These are phyloP conservation scores for Harpagoxenus sublaevis DNA, from an alignment of 2,888 invertebrate genomes.

Conservation along the genomic window DNA sequence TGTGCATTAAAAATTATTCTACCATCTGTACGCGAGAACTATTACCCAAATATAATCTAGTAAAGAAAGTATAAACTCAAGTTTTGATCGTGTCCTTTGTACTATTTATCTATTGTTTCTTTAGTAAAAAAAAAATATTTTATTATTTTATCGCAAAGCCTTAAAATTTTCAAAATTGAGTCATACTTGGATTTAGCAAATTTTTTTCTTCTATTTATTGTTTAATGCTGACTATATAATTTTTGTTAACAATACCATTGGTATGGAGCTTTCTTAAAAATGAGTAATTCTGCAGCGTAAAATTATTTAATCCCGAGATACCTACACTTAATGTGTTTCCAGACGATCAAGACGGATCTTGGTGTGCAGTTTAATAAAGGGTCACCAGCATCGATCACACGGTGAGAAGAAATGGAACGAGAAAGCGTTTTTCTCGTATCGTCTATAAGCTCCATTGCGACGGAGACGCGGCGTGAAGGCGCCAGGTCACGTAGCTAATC, in stretches of 20 bases:
- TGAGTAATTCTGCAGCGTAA: background rate
- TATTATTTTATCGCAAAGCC: background rate
- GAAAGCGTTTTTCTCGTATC: background rate
- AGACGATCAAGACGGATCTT: background rate
- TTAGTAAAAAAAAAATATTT: background rate
- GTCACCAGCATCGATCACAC: background rate
- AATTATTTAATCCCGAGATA: background rate
- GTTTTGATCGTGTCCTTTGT: background rate
- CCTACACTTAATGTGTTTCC: background rate
- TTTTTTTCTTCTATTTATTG: background rate
- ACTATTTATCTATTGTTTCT: constrained; percentile 1
- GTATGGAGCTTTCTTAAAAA: background rate
- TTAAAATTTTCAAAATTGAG: background rate
- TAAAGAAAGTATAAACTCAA: background rate
- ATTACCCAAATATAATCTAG: background rate
- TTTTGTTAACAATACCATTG: background rate
- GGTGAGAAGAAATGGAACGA: constrained; percentile 15
- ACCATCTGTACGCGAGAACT: background rate
- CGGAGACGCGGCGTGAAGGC: constrained; percentile 64
- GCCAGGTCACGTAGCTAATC: constrained; percentile 78
- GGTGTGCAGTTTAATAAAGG: background rate
- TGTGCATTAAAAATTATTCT: background rate
- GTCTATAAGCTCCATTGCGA: constrained; percentile 12
- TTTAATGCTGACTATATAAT: background rate
- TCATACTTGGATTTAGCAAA: background rate